Evolutionary conservation across 1,140 invertebrate species (phyloP).

Genomic region (Papilio machaon): DNA sequence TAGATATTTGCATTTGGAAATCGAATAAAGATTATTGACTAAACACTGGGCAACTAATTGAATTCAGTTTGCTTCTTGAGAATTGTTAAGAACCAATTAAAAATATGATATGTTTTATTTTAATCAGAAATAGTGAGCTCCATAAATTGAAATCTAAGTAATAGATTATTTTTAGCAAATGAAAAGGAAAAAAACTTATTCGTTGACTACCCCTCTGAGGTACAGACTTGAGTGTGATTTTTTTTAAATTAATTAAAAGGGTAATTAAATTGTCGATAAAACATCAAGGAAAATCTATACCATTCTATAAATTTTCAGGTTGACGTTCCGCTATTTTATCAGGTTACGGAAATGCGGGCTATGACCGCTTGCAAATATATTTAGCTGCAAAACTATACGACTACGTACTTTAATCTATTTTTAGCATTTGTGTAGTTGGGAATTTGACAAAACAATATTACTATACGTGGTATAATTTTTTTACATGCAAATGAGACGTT

Average conservation of each 20-base stretch:
- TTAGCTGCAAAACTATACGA: slow-evolving; percentile 31
- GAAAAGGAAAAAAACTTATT: no score
- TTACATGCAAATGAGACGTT: not conserved
- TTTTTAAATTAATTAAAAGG: no score
- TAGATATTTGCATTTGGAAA: not conserved
- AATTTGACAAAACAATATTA: not conserved
- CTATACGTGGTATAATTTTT: not conserved
- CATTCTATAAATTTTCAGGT: not conserved
- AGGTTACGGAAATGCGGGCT: slow-evolving; percentile 32
- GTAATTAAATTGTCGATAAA: no score
- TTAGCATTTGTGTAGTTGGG: not conserved
- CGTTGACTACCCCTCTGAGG: no score
- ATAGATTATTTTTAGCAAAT: no score
- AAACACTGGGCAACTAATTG: not conserved
- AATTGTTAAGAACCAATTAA: no score
- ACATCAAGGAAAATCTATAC: no score
- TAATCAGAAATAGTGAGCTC: no score
- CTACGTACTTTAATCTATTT: slow-evolving; percentile 13
- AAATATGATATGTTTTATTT: no score
- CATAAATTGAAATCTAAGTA: no score
- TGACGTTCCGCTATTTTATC: slow-evolving; percentile 23
- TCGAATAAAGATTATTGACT: not conserved
- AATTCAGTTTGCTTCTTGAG: not conserved
- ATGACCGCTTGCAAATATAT: slow-evolving; percentile 30
- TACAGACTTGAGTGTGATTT: no score